phyloP scores from a whole-genome alignment of 2,888 invertebrate genomes.

The Cosmia trapezina region DNA sequence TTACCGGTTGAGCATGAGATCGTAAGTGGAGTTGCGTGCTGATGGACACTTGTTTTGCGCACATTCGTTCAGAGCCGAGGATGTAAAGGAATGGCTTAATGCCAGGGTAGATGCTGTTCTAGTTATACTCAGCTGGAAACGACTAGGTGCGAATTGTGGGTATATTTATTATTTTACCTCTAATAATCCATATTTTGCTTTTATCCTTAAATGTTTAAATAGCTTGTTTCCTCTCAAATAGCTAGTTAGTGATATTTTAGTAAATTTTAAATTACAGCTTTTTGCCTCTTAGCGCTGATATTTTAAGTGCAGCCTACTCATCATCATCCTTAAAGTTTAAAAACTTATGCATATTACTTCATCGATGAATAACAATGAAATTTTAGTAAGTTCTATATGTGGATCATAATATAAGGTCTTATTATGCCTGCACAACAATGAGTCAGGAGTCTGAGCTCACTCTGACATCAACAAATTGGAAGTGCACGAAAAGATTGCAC shows the following conservation, averaged over 20 bases:
- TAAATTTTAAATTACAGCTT: slow-evolving; percentile 29
- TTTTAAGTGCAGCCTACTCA: slow-evolving; percentile 23
- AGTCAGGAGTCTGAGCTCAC: slow-evolving; percentile 77
- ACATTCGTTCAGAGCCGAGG: slow-evolving; percentile 49
- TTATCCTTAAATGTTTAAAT: slow-evolving; percentile 46
- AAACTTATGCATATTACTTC: slow-evolving; percentile 21
- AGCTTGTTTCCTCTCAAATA: slow-evolving; percentile 45
- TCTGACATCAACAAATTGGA: slow-evolving; percentile 75
- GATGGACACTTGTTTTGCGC: slow-evolving; percentile 62
- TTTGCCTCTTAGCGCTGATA: slow-evolving; percentile 8
- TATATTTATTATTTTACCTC: slow-evolving; percentile 38
- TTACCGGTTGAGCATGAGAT: slow-evolving; percentile 62
- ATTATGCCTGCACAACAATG: slow-evolving; percentile 64
- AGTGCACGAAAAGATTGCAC: slow-evolving; percentile 67
- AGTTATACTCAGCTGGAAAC: slow-evolving; percentile 36
- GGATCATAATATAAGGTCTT: slow-evolving; percentile 57
- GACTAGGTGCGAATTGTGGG: slow-evolving; percentile 25
- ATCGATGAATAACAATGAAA: slow-evolving; percentile 39
- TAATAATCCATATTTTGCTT: slow-evolving; percentile 48
- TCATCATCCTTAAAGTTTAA: slow-evolving; percentile 23
- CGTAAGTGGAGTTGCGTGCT: slow-evolving; percentile 66
- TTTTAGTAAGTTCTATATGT: slow-evolving; percentile 53
- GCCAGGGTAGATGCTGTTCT: slow-evolving; percentile 35
- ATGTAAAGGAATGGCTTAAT: slow-evolving; percentile 66
- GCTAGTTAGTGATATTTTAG: slow-evolving; percentile 7